Evolutionary conservation across 2,113 vertebrate species (phyloP), one percentile per base, ranked within the genome.

Genomic region (Aspidoscelis tigris): DNA sequence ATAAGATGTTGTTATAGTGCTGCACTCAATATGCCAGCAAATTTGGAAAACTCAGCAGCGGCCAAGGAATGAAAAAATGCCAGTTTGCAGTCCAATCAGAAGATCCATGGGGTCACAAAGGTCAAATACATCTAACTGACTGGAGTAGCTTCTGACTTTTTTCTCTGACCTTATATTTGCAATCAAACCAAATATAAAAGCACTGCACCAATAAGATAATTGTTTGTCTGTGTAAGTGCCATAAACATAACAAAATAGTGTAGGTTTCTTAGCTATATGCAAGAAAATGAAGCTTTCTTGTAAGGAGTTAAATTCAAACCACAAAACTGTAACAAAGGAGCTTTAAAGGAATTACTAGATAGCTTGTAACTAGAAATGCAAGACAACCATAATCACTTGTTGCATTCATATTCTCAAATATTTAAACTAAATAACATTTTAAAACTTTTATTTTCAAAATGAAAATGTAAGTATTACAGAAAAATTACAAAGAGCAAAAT

Each of bases 401-500:
- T 84, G 1, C 33, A 61, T 14, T 50, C 39, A 43, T 14, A 73
- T 44, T 39, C 39, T 44, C 14, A 74, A 74, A 18, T 1, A 4
- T n/a, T 53, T 76, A n/a, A 70, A 79, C 53, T 39, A 74, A 76
- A 87, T 22, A 79, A 11, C 2, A 78, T 7, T 20, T 64, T 89
- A 14, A 47, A 20, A 71, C 66, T 20, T 70, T 26, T n/a, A 78
- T 55, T 39, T 65, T 7, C 33, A 33, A 33, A 33, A 55, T 20
- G 55, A 87, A 11, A 22, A n/a, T 3, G 7, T 18, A 78, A 24
- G n/a, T 47, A 50, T 80, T 68, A 68, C 68, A n/a, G 44, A 50
- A 89, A 94, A 26, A 83, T 77, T 89, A 41, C 65, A 74, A 78
- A 84, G 55, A 86, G 47, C n/a, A 77, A 92, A 90, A 61, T 44